Evolutionary conservation across 2,113 vertebrate species (phyloP).

Genomic region (Addax nasomaculatus): DNA sequence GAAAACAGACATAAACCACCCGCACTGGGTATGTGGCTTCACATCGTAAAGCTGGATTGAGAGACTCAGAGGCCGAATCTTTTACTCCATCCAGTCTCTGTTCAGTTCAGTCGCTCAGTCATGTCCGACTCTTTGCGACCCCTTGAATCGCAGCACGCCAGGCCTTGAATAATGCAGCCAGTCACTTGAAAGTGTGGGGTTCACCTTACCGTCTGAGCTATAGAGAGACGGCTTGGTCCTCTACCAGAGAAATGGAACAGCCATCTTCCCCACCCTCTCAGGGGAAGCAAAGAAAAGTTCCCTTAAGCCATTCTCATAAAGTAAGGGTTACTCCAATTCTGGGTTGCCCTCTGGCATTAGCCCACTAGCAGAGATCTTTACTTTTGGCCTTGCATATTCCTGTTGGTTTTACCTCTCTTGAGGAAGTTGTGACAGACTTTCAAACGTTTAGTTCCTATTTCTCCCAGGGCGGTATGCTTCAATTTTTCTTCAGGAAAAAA

Average conservation of each 20-base stretch:
- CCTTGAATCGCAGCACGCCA: neutral
- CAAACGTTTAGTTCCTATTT: conserved; percentile 20
- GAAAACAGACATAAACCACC: neutral
- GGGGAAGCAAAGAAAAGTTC: neutral
- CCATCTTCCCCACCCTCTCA: neutral
- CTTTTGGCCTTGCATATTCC: neutral
- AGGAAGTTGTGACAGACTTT: neutral
- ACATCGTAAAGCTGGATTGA: neutral
- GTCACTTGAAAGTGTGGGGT: neutral
- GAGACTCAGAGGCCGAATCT: neutral
- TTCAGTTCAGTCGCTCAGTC: too few species aligned
- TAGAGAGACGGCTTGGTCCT: neutral
- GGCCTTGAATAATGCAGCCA: neutral
- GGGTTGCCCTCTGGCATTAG: neutral
- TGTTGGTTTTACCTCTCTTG: neutral
- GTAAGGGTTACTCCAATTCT: neutral
- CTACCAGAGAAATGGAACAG: neutral
- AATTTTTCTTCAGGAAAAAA: neutral
- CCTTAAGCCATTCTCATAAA: neutral
- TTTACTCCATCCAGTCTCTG: neutral
- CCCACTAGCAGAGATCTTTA: neutral
- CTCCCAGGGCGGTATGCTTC: neutral
- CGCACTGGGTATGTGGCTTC: neutral
- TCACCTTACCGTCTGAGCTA: neutral
- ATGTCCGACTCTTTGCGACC: too few species aligned